Conservation (phyloP, 1,140 invertebrate genomes). For the Drosophila hydei region DNA sequence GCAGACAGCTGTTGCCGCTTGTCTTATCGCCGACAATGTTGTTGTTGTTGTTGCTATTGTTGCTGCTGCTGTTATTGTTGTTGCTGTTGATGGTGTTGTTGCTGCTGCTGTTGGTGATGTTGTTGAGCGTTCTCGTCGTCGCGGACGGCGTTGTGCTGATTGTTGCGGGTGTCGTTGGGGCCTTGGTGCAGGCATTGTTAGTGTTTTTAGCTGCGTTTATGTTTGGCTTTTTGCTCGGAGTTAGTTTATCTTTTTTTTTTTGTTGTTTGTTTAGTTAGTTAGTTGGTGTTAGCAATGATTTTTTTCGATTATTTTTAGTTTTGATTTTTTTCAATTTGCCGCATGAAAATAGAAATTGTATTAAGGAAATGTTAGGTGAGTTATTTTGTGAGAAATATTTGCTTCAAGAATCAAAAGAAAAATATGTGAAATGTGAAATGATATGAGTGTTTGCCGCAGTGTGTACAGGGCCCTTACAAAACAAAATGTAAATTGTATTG, state of each 20-base stretch:
- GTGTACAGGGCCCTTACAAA: conserved; percentile 55
- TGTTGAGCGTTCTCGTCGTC: conserved; percentile 42
- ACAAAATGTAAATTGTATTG: conserved; percentile 53
- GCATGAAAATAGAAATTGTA: conserved; percentile 57
- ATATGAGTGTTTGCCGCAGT: conserved; percentile 41
- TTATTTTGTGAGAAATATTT: conserved; percentile 18
- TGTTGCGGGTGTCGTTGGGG: conserved; percentile 33
- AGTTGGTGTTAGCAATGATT: conserved; percentile 46
- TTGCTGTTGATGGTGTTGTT: too few species aligned
- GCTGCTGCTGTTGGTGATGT: conserved; percentile 36
- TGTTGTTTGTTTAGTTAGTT: conserved; percentile 43
- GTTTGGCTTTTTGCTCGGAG: conserved; percentile 65
- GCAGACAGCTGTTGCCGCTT: conserved; percentile 7
- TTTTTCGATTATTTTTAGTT: conserved; percentile 8
- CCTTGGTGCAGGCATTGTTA: conserved; percentile 50
- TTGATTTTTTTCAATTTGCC: conserved; percentile 22
- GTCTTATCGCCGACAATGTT: conserved; percentile 12
- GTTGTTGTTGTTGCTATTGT: conserved; percentile 13
- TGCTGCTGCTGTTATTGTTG: too few species aligned
- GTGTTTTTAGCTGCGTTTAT: conserved; percentile 62
- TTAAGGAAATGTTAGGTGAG: conserved; percentile 50
- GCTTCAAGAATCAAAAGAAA: not conserved
- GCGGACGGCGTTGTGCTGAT: conserved; percentile 22
- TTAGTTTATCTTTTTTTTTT: conserved; percentile 67
- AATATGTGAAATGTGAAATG: conserved; percentile 13